Evolutionary conservation across 2,797 vertebrate genomes (phyloP), one percentile per base, ranked within the genome.

Genomic region (Sebastes jordani): DNA sequence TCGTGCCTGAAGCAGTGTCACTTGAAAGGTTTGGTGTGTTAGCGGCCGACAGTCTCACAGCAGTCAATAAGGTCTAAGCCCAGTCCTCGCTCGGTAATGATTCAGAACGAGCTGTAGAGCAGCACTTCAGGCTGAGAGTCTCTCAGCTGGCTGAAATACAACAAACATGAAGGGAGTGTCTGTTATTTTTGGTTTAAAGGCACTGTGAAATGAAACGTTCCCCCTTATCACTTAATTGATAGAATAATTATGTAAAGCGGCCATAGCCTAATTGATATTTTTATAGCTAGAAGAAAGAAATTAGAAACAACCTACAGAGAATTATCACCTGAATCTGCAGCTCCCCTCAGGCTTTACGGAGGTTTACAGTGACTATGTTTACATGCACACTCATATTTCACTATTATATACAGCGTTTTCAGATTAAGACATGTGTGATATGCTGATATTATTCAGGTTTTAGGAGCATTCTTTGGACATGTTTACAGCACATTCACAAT

Each of bases 21-120:
- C 49, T 83, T 38, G 78, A 61, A 76, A 72, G 63, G 73, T 83
- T 89, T 69, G 61, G 54, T 71, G 78, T 84, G 67, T 67, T 70
- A 74, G 75, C 81, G 42, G 63, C 75, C 64, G 65, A 79, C 52
- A 73, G 69, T 80, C 61, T n/a, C 52, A 62, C 54, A 36, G 46
- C 42, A 60, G 59, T 89, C 81, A 80, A 68, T 81, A 64, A 36
- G 20, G 46, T 52, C 74, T 59, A 32, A 78, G 49, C 66, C 54
- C 4, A 25, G 32, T 52, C 49, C 23, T 49, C 52, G 30, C 76
- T 61, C 46, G 8, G 16, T 72, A 79, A 80, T 67, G 82, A 66
- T 66, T 73, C 20, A 49, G 42, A 77, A 49, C 34, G 20, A 77
- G 32, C 76, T 74, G 67, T 67, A 55, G 54, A 67, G 61, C 38